Evolutionary conservation across 2,797 vertebrate genomes (phyloP).

Genomic region (Neosilurus hyrtlii): DNA sequence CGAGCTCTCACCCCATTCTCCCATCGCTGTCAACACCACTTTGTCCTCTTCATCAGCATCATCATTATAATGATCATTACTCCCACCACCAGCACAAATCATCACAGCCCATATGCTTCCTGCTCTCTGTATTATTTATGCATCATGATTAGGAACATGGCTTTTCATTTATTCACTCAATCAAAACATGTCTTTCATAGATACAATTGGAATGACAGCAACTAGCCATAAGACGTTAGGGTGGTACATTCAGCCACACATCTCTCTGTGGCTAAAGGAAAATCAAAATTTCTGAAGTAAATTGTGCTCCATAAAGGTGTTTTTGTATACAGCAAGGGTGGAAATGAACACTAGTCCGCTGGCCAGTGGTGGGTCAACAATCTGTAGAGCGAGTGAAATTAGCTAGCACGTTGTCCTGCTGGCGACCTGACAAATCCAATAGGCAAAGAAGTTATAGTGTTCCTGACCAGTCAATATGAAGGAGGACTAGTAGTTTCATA

Average conservation of each 20-base stretch:
- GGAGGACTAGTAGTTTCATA: too few relatives aligned
- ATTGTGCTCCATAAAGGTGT: too few relatives aligned
- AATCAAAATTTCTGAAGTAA: background rate
- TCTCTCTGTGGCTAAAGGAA: background rate
- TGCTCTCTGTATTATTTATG: conserved; percentile 5
- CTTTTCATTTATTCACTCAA: background rate
- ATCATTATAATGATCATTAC: background rate
- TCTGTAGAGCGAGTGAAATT: too few relatives aligned
- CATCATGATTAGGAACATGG: background rate
- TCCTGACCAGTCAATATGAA: too few relatives aligned
- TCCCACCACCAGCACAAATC: background rate
- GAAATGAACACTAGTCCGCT: too few relatives aligned
- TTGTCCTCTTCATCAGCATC: conserved; percentile 12
- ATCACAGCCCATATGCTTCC: conserved; percentile 12
- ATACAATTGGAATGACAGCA: background rate
- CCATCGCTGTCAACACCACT: background rate
- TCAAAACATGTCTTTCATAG: background rate
- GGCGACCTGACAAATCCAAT: too few relatives aligned
- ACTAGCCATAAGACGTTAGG: background rate
- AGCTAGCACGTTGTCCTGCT: too few relatives aligned
- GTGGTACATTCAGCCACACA: background rate
- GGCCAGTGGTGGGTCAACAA: too few relatives aligned
- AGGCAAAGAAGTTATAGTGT: too few relatives aligned
- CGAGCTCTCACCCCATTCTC: background rate
- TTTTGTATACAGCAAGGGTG: too few relatives aligned